Conservation (phyloP, 2,113 vertebrate species). For the Pleuronectes platessa region DNA sequence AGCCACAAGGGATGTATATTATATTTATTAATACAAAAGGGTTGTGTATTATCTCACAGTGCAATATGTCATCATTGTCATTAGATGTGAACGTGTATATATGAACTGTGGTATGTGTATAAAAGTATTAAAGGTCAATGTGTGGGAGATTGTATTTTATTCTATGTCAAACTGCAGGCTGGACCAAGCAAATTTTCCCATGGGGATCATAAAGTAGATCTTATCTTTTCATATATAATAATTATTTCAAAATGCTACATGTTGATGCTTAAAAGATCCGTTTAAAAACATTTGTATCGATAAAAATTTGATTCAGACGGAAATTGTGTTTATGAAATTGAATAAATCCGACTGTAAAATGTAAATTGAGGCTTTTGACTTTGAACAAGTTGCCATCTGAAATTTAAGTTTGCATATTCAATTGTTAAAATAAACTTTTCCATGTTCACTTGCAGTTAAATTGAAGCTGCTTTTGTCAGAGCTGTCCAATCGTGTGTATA, state of each 20-base stretch:
- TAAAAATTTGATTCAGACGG: not conserved
- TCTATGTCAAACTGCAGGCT: no score
- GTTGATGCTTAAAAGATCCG: not conserved
- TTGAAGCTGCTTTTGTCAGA: not conserved
- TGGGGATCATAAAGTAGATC: no score
- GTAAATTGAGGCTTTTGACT: not conserved
- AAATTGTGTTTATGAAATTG: not conserved
- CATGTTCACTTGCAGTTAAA: not conserved
- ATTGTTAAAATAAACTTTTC: not conserved
- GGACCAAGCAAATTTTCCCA: no score
- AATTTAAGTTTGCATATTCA: not conserved
- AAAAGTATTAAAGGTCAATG: no score
- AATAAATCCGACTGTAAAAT: slow-evolving; percentile 3
- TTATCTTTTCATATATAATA: no score
- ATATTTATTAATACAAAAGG: no score
- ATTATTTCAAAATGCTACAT: not conserved
- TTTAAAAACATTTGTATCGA: not conserved
- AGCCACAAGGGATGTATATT: no score
- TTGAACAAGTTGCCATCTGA: not conserved
- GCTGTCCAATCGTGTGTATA: not conserved
- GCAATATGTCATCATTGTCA: no score
- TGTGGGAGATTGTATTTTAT: no score
- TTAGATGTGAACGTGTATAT: no score
- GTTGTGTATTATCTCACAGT: no score
- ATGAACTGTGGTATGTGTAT: no score